These are phyloP conservation scores for Mastomys coucha DNA, from an alignment of 2,113 vertebrate species.

Conservation along the genomic window DNA sequence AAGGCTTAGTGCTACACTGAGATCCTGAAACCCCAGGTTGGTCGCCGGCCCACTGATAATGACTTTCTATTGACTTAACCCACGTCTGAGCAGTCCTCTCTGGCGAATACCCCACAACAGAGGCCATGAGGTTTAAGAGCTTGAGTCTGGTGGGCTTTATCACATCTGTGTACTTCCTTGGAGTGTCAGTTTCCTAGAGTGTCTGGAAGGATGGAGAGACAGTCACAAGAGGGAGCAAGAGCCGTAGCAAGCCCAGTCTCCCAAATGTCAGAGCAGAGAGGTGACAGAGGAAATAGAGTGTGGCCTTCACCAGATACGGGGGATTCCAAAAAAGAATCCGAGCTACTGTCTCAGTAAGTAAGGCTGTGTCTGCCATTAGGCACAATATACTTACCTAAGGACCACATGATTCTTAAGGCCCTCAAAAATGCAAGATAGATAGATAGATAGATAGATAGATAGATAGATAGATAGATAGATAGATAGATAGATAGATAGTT, in stretches of 20 bases:
- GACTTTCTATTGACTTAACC: background rate
- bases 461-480: too few species aligned
- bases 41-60: background rate
- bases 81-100: background rate
- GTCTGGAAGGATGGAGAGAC: background rate
- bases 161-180: background rate
- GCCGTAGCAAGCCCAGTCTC: background rate
- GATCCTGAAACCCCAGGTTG: too few species aligned
- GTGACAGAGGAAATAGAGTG: background rate
- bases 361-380: background rate
- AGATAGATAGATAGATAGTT: too few species aligned
- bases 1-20: too few species aligned
- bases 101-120: background rate
- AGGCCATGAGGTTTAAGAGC: background rate
- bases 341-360: rapidly evolving
- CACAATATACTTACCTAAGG: too few species aligned
- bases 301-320: background rate
- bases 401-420: rapidly evolving
- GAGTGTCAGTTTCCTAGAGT: background rate
- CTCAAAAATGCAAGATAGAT: background rate
- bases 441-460: background rate
- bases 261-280: background rate
- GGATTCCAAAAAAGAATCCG: background rate
- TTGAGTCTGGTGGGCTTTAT: background rate
- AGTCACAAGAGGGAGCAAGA: background rate